Base-by-base conservation (phyloP, 2,113 vertebrate species). In the Alethe diademata region DNA sequence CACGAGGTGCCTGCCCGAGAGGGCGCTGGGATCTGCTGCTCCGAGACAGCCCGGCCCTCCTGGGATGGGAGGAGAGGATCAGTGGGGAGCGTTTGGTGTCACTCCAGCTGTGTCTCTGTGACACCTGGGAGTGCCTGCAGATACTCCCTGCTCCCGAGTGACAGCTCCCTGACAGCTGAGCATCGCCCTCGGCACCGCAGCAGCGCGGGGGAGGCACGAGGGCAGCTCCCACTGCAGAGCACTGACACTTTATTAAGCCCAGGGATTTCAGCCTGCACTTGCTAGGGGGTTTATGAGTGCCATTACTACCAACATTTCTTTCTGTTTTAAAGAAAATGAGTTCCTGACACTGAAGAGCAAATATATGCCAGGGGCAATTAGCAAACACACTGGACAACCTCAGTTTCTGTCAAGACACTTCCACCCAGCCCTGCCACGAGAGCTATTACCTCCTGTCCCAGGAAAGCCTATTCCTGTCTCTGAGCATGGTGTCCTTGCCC, bases 61-160 rank as follows among this genome's bases (percentile, higher is more conserved):
- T 4, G 61, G 70, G 57, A 33, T 6, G 1, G 70, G 38, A 11
- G 2, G 3, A 50, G 53, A 0, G 0, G 35, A 65, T 82, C 78
- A 24, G 5, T 25, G 40, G 13, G 31, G 38, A 66, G 29, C 31
- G 3, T 11, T 22, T 11, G 9, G 57, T 93, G 74, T 40, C 8
- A 2, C 75, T 26, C 1, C 56, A 71, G 86, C 81, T 40, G 43
- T 11, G 69, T 33, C 57, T 40, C 57, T 85, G 73, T 82, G 93
- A 56, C 81, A 81, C 35, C 57, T 57, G 81, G 1, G 11, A 79
- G 85, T 9, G 73, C 79, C 75, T 14, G 86, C 79, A 88, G 61
- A 65, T 7, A 40, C 4, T 31, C 64, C 66, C 71, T 8, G 78
- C 71, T 91, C 78, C 90, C 7, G 0, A 47, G 73, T 38, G 73